phyloP scores from a whole-genome alignment of 1,140 invertebrate genomes.

The Sogatella furcifera region DNA sequence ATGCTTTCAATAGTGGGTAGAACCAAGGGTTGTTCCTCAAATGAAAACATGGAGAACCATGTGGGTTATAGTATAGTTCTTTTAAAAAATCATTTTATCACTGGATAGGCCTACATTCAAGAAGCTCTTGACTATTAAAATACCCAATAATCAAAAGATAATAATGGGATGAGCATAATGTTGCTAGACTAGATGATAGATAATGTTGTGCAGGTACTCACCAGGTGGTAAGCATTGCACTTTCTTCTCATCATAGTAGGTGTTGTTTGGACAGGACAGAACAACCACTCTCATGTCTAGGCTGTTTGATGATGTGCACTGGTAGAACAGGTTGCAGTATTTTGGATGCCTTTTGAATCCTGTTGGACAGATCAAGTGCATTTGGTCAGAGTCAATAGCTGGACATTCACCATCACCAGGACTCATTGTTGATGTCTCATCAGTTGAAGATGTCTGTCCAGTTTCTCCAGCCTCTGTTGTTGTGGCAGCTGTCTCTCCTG shows the following conservation, averaged over 20 bases:
- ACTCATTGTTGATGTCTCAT: conserved; percentile 16
- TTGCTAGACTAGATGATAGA: too few species aligned
- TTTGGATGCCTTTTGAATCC: conserved; percentile 72
- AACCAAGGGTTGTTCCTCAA: too few species aligned
- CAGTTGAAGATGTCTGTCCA: conserved; percentile 16
- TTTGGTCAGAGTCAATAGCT: conserved; percentile 41
- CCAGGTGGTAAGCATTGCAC: conserved; percentile 50
- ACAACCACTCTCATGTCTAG: conserved; percentile 59
- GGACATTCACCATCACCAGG: conserved; percentile 19
- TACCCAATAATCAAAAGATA: too few species aligned
- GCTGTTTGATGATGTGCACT: conserved; percentile 52
- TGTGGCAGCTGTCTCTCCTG: conserved; percentile 8
- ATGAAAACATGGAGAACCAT: too few species aligned
- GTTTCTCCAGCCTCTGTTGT: conserved; percentile 18
- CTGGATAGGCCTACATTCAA: too few species aligned
- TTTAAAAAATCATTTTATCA: too few species aligned
- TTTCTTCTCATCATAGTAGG: conserved; percentile 59
- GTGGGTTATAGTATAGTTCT: too few species aligned
- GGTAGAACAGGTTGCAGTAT: conserved; percentile 74
- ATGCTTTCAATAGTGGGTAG: too few species aligned
- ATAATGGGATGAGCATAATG: too few species aligned
- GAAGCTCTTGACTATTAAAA: too few species aligned
- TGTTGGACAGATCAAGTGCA: conserved; percentile 60
- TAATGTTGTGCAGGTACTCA: conserved; percentile 14
- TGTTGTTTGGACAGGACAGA: conserved; percentile 61